Percentiles rank a stretch among this genome's conserved stretches.
Conservation (phyloP, 2,113 vertebrate genomes). For the Anseranas semipalmata region DNA sequence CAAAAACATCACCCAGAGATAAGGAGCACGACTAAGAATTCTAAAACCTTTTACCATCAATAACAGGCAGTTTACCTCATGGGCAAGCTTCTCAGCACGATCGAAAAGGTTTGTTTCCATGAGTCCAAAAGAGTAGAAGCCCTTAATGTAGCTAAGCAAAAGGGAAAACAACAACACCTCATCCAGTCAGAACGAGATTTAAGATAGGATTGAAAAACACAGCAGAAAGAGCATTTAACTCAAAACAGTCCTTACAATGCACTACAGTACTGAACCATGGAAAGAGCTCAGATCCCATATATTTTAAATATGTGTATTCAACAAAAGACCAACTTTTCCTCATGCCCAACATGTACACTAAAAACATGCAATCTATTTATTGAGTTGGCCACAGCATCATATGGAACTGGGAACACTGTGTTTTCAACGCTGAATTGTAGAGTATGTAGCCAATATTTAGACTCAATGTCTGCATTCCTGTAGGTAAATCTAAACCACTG, state of each 20-base stretch:
- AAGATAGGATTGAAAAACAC: neutral
- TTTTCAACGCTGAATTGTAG: neutral
- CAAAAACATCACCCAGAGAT: neutral
- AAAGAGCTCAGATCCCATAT: too few relatives aligned
- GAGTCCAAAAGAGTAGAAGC: constrained; percentile 90
- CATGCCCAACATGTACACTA: neutral
- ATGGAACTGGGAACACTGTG: neutral
- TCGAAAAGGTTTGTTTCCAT: constrained; percentile 89
- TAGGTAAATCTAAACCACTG: neutral
- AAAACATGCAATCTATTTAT: neutral
- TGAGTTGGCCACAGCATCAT: neutral
- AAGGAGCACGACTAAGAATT: neutral
- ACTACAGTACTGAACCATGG: neutral
- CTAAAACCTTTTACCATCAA: neutral
- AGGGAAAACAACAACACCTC: neutral
- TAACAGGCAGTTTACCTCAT: constrained; percentile 81
- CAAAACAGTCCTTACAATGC: neutral
- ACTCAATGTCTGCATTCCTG: neutral
- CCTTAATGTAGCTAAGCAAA: constrained; percentile 88
- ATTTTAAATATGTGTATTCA: neutral
- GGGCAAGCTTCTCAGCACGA: constrained; percentile 87
- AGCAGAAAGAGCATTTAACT: neutral
- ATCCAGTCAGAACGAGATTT: neutral
- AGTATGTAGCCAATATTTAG: neutral
- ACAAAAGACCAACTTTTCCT: neutral